A percentile compares a stretch with the other conserved stretches of the same genome.
These are phyloP conservation scores for Polyergus mexicanus DNA, from an alignment of 1,140 invertebrate genomes.

Conservation along the genomic window DNA sequence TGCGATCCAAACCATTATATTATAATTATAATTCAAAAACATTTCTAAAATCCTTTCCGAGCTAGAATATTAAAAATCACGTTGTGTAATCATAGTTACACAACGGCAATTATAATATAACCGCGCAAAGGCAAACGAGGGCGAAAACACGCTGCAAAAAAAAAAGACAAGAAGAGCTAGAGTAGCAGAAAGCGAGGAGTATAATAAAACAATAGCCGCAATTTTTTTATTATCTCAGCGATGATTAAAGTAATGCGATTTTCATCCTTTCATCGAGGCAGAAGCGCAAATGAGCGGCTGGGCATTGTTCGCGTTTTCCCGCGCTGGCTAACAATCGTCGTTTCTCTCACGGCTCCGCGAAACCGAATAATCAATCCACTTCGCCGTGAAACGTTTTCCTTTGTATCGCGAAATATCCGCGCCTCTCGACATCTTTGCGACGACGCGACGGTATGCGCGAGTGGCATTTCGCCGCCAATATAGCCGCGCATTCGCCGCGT, in stretches of 20 bases:
- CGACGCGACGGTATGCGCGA: slow-evolving; percentile 62
- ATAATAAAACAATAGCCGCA: slow-evolving; percentile 37
- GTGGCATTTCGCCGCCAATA: slow-evolving; percentile 62
- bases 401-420: slow-evolving; percentile 78
- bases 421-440: slow-evolving; percentile 66
- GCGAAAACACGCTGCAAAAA: not conserved
- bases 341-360: slow-evolving; percentile 49
- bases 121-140: not conserved
- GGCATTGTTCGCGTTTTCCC: slow-evolving; percentile 38
- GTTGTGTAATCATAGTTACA: not conserved
- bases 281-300: slow-evolving; percentile 57
- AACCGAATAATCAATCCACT: slow-evolving; percentile 76
- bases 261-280: slow-evolving; percentile 51
- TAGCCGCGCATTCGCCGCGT: slow-evolving; percentile 68
- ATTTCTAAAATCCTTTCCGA: not conserved
- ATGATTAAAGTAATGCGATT: slow-evolving; percentile 62
- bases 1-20: not conserved
- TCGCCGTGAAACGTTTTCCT: slow-evolving; percentile 74
- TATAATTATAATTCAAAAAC: not conserved
- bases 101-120: slow-evolving; percentile 30
- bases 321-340: slow-evolving; percentile 51
- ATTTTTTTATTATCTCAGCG: slow-evolving; percentile 63
- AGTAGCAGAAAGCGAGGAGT: slow-evolving; percentile 40
- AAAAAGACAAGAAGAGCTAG: not conserved
- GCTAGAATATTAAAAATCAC: not conserved